Evolutionary conservation across 2,797 vertebrate genomes (phyloP), one percentile per base, ranked within the genome.

Genomic region (Lepus townsendii): DNA sequence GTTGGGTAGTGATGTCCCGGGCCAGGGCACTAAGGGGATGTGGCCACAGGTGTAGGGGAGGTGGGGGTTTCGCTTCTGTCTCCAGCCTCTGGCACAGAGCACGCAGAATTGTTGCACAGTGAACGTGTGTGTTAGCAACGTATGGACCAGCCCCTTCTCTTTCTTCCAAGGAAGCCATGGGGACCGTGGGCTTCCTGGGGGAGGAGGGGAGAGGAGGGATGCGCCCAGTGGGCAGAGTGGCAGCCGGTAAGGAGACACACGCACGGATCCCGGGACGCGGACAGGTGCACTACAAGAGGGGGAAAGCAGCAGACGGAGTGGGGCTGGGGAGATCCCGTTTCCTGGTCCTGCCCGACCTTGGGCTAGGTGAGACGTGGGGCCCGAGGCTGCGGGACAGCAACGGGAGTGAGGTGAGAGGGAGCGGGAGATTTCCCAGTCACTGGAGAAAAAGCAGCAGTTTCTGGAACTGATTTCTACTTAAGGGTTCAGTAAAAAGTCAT

Each of bases 111-210:
- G 66, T 6, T 27, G 14, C 52, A 4, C 22, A 2, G 6, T 0
- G 1, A 22, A 38, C 19, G 0, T 0, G 3, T 1, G 7, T 30
- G 13, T 47, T 47, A 73, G 5, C 38, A 12, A 17, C 0, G 27
- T 35, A 9, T 0, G 11, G 19, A 30, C 27, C 0, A 10, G 47
- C 16, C 14, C 5, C 17, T 8, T 60, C 17, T 11, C 63, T 52
- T 62, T 35, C 62, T 52, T 62, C 68, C 79, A 60, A 35, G 57
- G 65, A 66, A 32, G 26, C 54, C 30, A 11, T 0, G 42, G 27
- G 71, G 60, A 32, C 54, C 27, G 20, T 35, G 83, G n/a, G 20
- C 13, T 2, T 20, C 17, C 7, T 8, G 17, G 47, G 72, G 75
- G 5, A 3, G 13, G 20, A 5, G 4, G 3, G 85, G 24, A 30